These are phyloP conservation scores for Pseudochaenichthys georgianus DNA, from an alignment of 2,797 vertebrate species.

Conservation along the genomic window DNA sequence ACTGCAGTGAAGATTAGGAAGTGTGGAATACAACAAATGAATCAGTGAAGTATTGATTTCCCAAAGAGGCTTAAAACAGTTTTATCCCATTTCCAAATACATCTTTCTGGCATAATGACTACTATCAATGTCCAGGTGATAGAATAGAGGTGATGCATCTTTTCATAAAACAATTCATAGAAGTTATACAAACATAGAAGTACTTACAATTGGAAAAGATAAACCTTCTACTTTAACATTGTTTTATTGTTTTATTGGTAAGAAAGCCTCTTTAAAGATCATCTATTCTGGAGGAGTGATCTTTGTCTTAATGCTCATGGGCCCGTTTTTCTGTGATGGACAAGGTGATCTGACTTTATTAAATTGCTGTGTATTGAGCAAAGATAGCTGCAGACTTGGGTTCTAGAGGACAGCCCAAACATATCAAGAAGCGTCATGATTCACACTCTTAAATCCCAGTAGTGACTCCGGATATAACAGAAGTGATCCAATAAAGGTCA, in stretches of 20 bases:
- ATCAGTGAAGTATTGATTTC: background rate
- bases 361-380: background rate
- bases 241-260: no score
- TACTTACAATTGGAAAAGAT: no score
- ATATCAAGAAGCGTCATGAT: background rate
- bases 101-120: background rate
- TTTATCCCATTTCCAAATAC: no score
- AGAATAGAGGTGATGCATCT: no score
- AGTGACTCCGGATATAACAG: constrained; percentile 19
- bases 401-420: background rate
- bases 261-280: background rate
- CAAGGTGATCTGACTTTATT: background rate
- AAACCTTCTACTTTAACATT: no score
- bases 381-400: background rate
- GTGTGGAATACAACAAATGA: background rate
- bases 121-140: no score
- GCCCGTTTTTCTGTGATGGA: background rate
- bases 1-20: background rate
- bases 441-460: constrained; percentile 7
- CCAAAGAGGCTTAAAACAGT: background rate
- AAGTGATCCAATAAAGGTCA: constrained; percentile 48
- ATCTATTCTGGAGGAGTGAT: background rate
- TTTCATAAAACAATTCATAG: no score
- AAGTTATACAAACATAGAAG: no score
- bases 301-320: background rate